Percentiles rank a stretch among this genome's conserved stretches.
These are phyloP conservation scores for Plodia interpunctella DNA, from an alignment of 1,140 invertebrate genomes.

Conservation along the genomic window DNA sequence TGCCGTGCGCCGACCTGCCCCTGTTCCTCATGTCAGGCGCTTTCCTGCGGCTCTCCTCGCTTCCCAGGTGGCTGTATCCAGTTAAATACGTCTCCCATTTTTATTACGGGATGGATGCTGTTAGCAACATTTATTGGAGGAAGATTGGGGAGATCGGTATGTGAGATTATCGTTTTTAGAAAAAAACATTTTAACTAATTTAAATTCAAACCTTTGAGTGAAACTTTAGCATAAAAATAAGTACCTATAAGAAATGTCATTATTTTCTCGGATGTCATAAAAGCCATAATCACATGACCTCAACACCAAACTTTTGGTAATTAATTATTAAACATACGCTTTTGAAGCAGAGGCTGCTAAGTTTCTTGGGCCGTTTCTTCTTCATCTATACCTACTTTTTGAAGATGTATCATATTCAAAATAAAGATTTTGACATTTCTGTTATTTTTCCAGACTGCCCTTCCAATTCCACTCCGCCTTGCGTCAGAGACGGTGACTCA, in stretches of 20 bases:
- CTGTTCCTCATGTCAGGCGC: conserved; percentile 64
- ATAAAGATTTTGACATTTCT: background rate
- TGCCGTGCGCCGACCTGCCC: conserved; percentile 55
- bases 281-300: no score
- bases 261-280: no score
- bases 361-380: no score
- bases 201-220: no score
- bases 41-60: conserved; percentile 48
- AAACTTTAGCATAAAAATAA: no score
- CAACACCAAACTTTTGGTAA: no score
- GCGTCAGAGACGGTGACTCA: conserved; percentile 44
- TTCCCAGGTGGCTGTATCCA: conserved; percentile 72
- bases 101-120: conserved; percentile 79
- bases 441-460: conserved; percentile 51
- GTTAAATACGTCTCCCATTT: conserved; percentile 79
- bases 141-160: conserved; percentile 77
- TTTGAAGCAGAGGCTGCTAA: no score
- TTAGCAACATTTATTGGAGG: conserved; percentile 79
- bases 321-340: no score
- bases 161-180: conserved; percentile 14
- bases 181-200: no score
- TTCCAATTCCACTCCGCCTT: conserved; percentile 39
- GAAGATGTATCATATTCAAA: no score
- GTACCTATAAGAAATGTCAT: no score
- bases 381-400: no score